phyloP scores from a whole-genome alignment of 2,113 vertebrate species.

The Speoplatyrhinus poulsoni region DNA sequence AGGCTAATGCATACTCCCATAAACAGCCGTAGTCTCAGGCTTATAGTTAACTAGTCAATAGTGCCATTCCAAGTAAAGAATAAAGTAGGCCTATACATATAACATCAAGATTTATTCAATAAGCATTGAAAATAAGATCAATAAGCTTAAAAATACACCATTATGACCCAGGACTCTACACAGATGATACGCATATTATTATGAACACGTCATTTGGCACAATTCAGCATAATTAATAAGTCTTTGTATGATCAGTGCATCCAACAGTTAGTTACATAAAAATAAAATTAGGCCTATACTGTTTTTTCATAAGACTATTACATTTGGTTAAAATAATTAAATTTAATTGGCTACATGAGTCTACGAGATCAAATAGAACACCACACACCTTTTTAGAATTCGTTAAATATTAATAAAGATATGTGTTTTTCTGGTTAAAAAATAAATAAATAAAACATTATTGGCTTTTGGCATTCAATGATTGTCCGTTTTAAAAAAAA shows the following conservation, averaged over 20 bases:
- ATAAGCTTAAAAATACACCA: constrained; percentile 18
- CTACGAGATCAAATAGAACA: constrained; percentile 20
- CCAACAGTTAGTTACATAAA: constrained; percentile 32
- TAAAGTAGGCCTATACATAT: neutral
- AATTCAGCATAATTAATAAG: constrained; percentile 58
- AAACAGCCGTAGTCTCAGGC: too few species aligned
- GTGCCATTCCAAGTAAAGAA: neutral
- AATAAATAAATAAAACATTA: constrained; percentile 7
- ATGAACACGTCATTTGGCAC: constrained; percentile 73
- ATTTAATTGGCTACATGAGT: neutral
- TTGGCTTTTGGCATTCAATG: constrained; percentile 54
- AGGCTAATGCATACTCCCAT: too few species aligned
- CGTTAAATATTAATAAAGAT: constrained; percentile 9
- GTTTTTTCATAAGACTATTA: constrained; percentile 16
- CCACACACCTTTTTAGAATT: constrained; percentile 2
- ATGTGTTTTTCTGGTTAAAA: neutral
- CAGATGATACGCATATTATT: constrained; percentile 29
- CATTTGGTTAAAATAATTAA: constrained; percentile 6
- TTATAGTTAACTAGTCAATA: neutral
- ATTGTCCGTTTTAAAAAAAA: constrained; percentile 49
- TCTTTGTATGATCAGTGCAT: constrained; percentile 24
- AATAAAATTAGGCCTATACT: constrained; percentile 16
- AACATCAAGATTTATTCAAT: constrained; percentile 63
- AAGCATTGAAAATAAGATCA: too few species aligned
- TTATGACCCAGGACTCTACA: constrained; percentile 38